phyloP scores from a whole-genome alignment of 2,888 invertebrate species.

The Schizaphis graminum region DNA sequence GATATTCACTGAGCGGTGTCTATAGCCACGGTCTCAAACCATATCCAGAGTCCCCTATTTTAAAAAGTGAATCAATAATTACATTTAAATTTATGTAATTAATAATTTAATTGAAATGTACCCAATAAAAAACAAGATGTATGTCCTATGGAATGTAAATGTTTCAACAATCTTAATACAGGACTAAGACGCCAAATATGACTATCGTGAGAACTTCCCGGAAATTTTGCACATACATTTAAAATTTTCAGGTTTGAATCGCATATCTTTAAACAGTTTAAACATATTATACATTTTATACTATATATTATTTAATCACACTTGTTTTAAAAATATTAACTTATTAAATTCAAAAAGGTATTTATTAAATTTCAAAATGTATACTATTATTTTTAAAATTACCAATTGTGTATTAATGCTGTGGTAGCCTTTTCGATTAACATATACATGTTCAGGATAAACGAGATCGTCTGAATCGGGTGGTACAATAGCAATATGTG shows the following conservation, averaged over 20 bases:
- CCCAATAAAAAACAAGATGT: neutral
- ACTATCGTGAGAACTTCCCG: too few species aligned
- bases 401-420: too few species aligned
- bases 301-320: too few species aligned
- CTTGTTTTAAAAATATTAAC: too few species aligned
- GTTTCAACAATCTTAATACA: constrained; percentile 20
- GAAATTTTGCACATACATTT: too few species aligned
- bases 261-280: constrained; percentile 13
- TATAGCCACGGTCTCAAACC: constrained; percentile 41
- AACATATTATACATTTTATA: neutral
- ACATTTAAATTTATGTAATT: neutral
- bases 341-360: too few species aligned
- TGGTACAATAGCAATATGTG: too few species aligned
- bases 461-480: too few species aligned
- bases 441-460: too few species aligned
- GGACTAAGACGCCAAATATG: constrained; percentile 29
- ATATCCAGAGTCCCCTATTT: constrained; percentile 56
- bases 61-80: constrained; percentile 3
- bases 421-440: too few species aligned
- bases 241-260: constrained; percentile 49
- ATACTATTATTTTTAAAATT: too few species aligned
- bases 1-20: constrained; percentile 24
- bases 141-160: constrained; percentile 2
- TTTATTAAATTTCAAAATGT: too few species aligned
- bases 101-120: neutral